phyloP scores from a whole-genome alignment of 2,888 invertebrate genomes.

The Spialia ferax region DNA sequence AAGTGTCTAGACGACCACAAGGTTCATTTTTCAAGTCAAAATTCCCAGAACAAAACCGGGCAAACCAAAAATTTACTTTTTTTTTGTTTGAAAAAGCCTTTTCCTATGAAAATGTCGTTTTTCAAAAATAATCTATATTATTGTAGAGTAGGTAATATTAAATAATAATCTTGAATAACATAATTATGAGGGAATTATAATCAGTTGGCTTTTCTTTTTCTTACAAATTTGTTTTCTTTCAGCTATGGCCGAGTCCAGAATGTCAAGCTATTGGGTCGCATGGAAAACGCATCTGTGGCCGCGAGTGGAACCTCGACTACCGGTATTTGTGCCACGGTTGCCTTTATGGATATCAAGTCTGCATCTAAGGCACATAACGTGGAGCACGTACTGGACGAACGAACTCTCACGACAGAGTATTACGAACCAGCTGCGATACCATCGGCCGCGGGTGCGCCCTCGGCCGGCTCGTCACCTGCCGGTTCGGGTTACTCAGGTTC shows the following conservation, averaged over 20 bases:
- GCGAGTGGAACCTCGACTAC: conserved; percentile 84
- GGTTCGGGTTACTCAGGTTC: conserved; percentile 88
- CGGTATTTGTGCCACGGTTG: conserved; percentile 95
- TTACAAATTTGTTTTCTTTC: conserved; percentile 67
- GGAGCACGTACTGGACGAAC: conserved; percentile 95
- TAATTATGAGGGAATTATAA: too few species aligned
- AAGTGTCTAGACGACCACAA: not conserved
- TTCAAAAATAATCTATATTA: too few species aligned
- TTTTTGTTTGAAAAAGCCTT: too few species aligned
- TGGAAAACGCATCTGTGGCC: conserved; percentile 83
- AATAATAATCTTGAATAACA: too few species aligned
- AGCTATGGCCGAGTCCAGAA: conserved; percentile 99
- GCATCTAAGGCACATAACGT: conserved; percentile 97
- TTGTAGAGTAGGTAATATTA: too few species aligned
- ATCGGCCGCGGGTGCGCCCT: conserved; percentile 85
- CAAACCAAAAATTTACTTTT: too few species aligned
- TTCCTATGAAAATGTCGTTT: too few species aligned
- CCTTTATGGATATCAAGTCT: conserved; percentile 98
- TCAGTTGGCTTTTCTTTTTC: conserved; percentile 6
- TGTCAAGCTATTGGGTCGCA: conserved; percentile 95
- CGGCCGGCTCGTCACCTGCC: conserved; percentile 84
- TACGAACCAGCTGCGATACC: conserved; percentile 94
- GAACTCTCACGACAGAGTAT: conserved; percentile 95
- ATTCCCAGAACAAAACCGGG: too few species aligned
- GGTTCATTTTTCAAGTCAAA: not conserved